Conservation (phyloP, 35 echinoderm and acorn worm species). For the Heliocidaris tuberculata region DNA sequence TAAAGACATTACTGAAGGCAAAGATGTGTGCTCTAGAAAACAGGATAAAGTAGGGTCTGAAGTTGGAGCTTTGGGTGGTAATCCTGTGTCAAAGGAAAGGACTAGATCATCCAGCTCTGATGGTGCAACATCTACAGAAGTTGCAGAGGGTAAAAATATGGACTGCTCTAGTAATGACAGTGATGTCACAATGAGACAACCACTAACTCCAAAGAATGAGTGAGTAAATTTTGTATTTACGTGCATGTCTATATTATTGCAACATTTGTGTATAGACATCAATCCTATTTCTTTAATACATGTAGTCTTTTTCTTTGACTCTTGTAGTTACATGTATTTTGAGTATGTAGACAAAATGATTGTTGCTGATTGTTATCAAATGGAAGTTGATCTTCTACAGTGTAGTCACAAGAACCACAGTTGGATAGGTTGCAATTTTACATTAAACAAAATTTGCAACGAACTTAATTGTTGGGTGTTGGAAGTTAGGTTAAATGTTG, state of each 20-base stretch:
- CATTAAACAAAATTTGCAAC: no score
- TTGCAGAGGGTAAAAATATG: slow-evolving; percentile 51
- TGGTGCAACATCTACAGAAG: slow-evolving; percentile 42
- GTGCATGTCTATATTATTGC: not conserved
- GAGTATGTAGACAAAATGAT: not conserved
- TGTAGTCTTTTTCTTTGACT: not conserved
- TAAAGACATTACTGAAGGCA: not conserved
- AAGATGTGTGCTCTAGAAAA: not conserved
- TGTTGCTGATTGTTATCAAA: no score
- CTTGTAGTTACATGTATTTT: not conserved
- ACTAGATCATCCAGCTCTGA: slow-evolving; percentile 41
- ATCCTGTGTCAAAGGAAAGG: slow-evolving; percentile 28
- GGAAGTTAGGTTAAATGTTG: no score
- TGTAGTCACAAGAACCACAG: no score
- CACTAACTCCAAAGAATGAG: slow-evolving; percentile 51
- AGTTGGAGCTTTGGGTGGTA: not conserved
- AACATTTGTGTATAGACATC: not conserved
- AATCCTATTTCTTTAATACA: not conserved
- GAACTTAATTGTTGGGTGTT: no score
- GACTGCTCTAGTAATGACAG: slow-evolving; percentile 78
- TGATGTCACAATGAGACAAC: slow-evolving; percentile 76
- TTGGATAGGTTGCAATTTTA: no score
- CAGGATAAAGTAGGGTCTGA: not conserved
- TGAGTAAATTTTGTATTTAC: slow-evolving; percentile 20
- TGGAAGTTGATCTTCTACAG: no score